Base-by-base conservation (phyloP, 2,113 vertebrate species). In the Daboia siamensis region DNA sequence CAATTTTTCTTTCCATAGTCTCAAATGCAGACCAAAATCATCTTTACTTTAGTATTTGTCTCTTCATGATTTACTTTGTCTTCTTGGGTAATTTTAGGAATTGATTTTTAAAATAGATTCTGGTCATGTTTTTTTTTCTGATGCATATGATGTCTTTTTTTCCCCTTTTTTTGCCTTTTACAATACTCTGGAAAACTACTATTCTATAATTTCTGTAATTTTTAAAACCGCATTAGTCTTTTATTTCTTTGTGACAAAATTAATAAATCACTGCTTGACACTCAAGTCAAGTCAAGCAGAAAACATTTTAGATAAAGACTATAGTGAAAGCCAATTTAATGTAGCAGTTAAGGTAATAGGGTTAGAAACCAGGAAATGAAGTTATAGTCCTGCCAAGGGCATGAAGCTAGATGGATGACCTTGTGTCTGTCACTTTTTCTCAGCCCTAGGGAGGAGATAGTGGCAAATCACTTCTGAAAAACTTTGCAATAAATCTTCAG, bases 261-360 rank as follows among this genome's bases (percentile, higher is more conserved):
- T 96, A 97, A 96, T 96, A 94, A 96, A 97, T 94, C 92, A 95
- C 95, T 74, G 95, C 39, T 95, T 95, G 95, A 88, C 93, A 95
- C 96, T 94, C 95, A 96, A 95, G 94, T 94, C 89, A 95, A 94
- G 95, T 94, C 29, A 44, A 44, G 91, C 94, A 91, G 92, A 96
- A 97, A 97, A 92, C 54, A 92, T 90, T 3, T 93, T 91, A 95
- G 92, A 86, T 88, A 94, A 94, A 94, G 91, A 21, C 48, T 91
- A 85, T 1, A 51, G n/a, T 80, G 33, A 80, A 17, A 80, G 33
- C 17, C 33, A 80, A 9, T 80, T 80, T 44, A 20, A 39, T 39
- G 17, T 21, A 21, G 74, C 33, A 20, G 74, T 80, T 80, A 80
- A 80, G 5, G 33, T 80, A 80, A 39, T 39, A 33, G 74, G 74